A percentile compares a stretch with the other conserved stretches of the same genome.
Evolutionary conservation across 64 coral and sea anemone genomes (phyloP).

Genomic region (Porites lutea): DNA sequence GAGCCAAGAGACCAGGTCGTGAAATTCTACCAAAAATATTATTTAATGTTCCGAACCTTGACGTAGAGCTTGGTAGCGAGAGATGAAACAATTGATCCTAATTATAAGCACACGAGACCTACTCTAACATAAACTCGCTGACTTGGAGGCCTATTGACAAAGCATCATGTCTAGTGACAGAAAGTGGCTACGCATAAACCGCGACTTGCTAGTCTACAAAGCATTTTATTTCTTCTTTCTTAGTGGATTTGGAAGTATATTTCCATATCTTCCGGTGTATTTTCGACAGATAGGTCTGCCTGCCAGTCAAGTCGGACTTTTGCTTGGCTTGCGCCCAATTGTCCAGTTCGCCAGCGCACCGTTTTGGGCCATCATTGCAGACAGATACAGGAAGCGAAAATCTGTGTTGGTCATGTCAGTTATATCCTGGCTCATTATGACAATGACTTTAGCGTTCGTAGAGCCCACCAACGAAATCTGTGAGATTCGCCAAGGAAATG

Average conservation of each 20-base stretch:
- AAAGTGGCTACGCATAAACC: conserved; percentile 79
- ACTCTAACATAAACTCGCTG: neutral
- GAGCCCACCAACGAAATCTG: conserved; percentile 99
- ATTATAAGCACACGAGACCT: neutral
- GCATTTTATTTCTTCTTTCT: conserved; percentile 98
- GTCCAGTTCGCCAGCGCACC: conserved; percentile 96
- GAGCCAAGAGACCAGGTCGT: neutral
- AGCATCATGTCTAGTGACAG: conserved; percentile 12
- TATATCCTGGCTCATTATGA: conserved; percentile 97
- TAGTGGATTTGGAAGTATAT: conserved; percentile 88
- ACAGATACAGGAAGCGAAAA: conserved; percentile 95
- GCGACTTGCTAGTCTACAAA: conserved; percentile 90
- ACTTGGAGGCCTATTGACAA: neutral
- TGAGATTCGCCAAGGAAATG: conserved; percentile 78
- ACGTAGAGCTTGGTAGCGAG: neutral
- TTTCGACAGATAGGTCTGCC: conserved; percentile 96
- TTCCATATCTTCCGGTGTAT: conserved; percentile 97
- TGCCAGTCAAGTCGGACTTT: conserved; percentile 87
- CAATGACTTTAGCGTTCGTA: conserved; percentile 92
- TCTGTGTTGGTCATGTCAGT: conserved; percentile 94
- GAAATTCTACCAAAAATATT: neutral
- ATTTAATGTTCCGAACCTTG: neutral
- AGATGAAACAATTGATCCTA: conserved; percentile 3
- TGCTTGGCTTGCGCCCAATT: conserved; percentile 93
- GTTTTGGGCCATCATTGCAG: conserved; percentile 98